Evolutionary conservation across 2,888 invertebrate genomes (phyloP).

Genomic region (Agelastica alni): DNA sequence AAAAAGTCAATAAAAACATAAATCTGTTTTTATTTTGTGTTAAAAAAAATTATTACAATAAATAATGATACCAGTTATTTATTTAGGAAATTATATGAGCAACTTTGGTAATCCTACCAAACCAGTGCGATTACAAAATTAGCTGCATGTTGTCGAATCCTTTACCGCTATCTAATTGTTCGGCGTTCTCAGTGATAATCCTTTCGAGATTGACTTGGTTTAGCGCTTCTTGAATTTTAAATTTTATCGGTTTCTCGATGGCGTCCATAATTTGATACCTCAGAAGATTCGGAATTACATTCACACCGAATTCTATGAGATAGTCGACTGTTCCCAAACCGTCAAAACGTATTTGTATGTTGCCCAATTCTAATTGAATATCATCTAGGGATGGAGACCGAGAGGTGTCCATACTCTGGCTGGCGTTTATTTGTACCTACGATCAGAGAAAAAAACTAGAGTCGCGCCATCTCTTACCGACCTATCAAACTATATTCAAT

Average conservation of each 20-base stretch:
- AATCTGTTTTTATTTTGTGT: too few species aligned
- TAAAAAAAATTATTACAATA: too few species aligned
- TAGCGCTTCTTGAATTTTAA: constrained; percentile 73
- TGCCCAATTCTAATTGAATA: constrained; percentile 70
- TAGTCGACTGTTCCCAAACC: constrained; percentile 89
- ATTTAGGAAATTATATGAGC: too few species aligned
- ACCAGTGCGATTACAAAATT: not conserved
- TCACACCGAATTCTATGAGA: constrained; percentile 76
- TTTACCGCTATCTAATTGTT: constrained; percentile 63
- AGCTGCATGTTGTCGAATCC: constrained; percentile 4
- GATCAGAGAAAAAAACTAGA: too few species aligned
- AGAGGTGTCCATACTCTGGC: constrained; percentile 78
- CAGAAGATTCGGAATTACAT: constrained; percentile 81
- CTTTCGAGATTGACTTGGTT: constrained; percentile 76
- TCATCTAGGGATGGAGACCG: constrained; percentile 72
- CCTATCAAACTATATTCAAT: too few species aligned
- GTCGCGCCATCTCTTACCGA: too few species aligned
- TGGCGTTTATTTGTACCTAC: constrained; percentile 67
- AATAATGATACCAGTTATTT: too few species aligned
- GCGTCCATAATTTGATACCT: constrained; percentile 88
- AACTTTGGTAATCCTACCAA: too few species aligned
- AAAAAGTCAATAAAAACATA: too few species aligned
- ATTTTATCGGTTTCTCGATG: constrained; percentile 75
- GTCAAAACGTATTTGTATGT: constrained; percentile 80
- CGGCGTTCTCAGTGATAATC: constrained; percentile 70